A percentile compares a stretch with the other conserved stretches of the same genome.
Evolutionary conservation across 2,888 invertebrate species (phyloP).

Genomic region (Sinodicranocentrus sp.): DNA sequence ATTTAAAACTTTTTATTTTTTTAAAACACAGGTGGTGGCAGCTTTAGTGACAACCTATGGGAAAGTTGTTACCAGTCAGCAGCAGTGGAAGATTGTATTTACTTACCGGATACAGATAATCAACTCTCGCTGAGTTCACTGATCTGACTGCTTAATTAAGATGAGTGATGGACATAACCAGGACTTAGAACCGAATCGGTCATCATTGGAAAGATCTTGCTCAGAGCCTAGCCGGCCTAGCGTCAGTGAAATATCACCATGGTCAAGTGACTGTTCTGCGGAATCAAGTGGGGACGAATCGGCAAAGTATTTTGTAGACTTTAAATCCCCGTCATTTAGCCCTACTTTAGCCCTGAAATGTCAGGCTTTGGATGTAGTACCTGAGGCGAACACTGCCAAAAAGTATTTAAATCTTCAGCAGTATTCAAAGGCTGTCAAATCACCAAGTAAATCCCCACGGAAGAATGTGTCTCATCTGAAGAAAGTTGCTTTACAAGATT

Average conservation of each 20-base stretch:
- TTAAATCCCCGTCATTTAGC: slow-evolving; percentile 60
- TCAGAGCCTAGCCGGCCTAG: too few relatives aligned
- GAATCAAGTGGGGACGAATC: slow-evolving; percentile 11
- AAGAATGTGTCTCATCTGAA: slow-evolving; percentile 27
- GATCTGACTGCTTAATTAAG: too few relatives aligned
- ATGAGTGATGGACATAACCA: too few relatives aligned
- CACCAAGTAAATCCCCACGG: slow-evolving; percentile 55
- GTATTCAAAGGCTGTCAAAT: slow-evolving; percentile 61
- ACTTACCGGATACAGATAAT: too few relatives aligned
- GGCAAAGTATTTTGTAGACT: slow-evolving; percentile 56
- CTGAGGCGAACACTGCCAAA: slow-evolving; percentile 13
- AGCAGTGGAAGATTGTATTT: too few relatives aligned
- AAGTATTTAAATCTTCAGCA: slow-evolving; percentile 65
- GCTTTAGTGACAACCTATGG: too few relatives aligned
- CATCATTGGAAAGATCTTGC: too few relatives aligned
- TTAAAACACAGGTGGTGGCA: too few relatives aligned
- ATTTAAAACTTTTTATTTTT: too few relatives aligned
- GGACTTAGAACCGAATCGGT: too few relatives aligned
- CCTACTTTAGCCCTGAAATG: slow-evolving; percentile 59
- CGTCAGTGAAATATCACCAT: slow-evolving; percentile 21
- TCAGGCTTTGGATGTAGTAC: background rate
- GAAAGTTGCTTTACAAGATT: background rate
- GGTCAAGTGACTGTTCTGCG: slow-evolving; percentile 14
- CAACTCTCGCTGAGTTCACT: too few relatives aligned
- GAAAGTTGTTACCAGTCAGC: too few relatives aligned